Percentiles rank a stretch among this genome's conserved stretches.
Conservation (phyloP, 92 coral and sea anemone genomes). For the Plumapathes pennacea region DNA sequence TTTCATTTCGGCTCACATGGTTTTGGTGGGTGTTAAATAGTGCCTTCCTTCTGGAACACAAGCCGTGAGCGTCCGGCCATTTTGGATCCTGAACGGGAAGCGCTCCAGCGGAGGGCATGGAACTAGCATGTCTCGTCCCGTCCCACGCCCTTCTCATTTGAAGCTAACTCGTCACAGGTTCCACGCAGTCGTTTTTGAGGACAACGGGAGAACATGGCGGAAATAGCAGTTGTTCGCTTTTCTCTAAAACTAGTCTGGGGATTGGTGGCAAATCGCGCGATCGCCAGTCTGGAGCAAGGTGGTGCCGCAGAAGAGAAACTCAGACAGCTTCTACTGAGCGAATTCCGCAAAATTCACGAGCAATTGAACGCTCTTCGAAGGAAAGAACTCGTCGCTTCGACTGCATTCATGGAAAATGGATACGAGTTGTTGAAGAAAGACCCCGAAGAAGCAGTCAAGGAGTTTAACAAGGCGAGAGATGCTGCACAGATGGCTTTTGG, state of each 20-base stretch:
- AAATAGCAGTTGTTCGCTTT: slow-evolving; percentile 80
- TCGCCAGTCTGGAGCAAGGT: slow-evolving; percentile 73
- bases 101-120: too few species aligned
- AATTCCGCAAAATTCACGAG: slow-evolving; percentile 87
- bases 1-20: too few species aligned
- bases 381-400: slow-evolving; percentile 92
- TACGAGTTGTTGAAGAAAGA: slow-evolving; percentile 83
- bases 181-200: too few species aligned
- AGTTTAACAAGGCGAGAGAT: slow-evolving; percentile 94
- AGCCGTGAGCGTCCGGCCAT: too few species aligned
- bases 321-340: slow-evolving; percentile 80
- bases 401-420: slow-evolving; percentile 97
- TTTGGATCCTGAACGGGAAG: too few species aligned
- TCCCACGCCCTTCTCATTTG: too few species aligned
- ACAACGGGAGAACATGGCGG: slow-evolving; percentile 92
- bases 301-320: slow-evolving; percentile 82
- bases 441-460: slow-evolving; percentile 80
- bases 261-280: slow-evolving; percentile 84
- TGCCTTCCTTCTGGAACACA: too few species aligned
- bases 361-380: slow-evolving; percentile 79
- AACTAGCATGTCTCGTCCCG: too few species aligned
- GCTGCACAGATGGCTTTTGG: slow-evolving; percentile 96
- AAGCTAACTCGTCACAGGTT: too few species aligned
- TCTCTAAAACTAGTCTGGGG: slow-evolving; percentile 94
- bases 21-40: too few species aligned